These are phyloP conservation scores for Mobula birostris DNA, from an alignment of 2,113 vertebrate genomes.

Conservation along the genomic window DNA sequence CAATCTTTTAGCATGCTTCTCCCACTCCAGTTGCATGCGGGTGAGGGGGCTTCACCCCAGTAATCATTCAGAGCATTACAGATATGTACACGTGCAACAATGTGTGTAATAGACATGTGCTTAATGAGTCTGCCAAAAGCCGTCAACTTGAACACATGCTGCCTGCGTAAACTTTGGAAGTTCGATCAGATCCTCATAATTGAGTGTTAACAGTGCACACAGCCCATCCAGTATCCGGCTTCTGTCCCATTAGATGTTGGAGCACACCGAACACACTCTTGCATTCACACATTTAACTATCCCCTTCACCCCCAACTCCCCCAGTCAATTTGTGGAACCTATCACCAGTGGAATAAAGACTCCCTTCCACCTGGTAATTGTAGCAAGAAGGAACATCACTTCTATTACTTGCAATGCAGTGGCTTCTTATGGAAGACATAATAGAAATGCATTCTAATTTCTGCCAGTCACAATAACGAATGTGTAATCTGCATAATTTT, in stretches of 20 bases:
- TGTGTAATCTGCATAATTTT: neutral
- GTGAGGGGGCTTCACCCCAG: no score
- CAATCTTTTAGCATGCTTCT: neutral
- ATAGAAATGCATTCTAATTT: neutral
- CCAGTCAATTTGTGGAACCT: neutral
- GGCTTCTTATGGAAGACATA: neutral
- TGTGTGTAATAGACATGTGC: no score
- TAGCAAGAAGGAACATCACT: neutral
- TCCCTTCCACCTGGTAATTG: neutral
- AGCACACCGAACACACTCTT: neutral
- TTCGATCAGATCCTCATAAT: neutral
- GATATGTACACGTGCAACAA: no score
- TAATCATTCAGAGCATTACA: no score
- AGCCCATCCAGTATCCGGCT: neutral
- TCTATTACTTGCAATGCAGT: neutral
- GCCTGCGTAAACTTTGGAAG: neutral
- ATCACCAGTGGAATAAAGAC: neutral
- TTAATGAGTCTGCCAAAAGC: no score
- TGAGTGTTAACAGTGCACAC: neutral
- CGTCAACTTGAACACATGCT: no score
- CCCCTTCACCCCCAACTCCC: neutral
- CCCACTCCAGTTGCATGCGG: neutral
- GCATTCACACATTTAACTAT: neutral
- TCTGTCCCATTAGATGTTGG: neutral
- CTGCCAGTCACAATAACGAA: neutral